Evolutionary conservation across 2,888 invertebrate species (phyloP).

Genomic region (Lymantria monacha): DNA sequence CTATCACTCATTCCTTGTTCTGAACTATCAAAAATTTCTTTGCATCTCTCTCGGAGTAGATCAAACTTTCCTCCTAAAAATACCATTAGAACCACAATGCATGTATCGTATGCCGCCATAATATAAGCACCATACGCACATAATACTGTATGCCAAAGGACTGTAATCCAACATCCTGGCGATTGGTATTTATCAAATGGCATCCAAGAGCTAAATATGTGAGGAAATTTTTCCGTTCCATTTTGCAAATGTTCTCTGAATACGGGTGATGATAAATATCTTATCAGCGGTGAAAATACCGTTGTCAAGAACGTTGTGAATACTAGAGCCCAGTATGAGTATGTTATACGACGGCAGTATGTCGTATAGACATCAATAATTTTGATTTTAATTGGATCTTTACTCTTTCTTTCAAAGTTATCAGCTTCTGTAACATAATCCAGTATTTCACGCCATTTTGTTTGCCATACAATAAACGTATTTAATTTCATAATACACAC

Average conservation of each 20-base stretch:
- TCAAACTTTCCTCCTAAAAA: constrained; percentile 68
- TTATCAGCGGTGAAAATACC: constrained; percentile 47
- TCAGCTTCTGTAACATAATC: constrained; percentile 62
- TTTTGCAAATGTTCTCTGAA: constrained; percentile 52
- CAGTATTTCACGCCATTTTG: constrained; percentile 53
- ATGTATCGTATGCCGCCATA: constrained; percentile 60
- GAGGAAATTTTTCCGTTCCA: constrained; percentile 60
- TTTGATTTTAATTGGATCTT: constrained; percentile 33
- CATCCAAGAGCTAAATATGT: constrained; percentile 70
- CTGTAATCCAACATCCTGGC: constrained; percentile 62
- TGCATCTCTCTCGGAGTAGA: constrained; percentile 57
- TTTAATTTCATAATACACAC: constrained; percentile 60
- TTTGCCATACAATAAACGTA: constrained; percentile 60
- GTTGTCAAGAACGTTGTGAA: constrained; percentile 55
- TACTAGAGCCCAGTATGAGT: constrained; percentile 63
- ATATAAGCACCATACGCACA: constrained; percentile 55
- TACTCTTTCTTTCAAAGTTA: constrained; percentile 51
- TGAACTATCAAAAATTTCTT: constrained; percentile 45
- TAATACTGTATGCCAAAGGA: constrained; percentile 50
- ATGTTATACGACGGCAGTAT: constrained; percentile 57
- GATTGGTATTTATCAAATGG: constrained; percentile 61
- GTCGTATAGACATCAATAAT: constrained; percentile 58
- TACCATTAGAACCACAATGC: constrained; percentile 57
- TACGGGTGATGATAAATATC: constrained; percentile 46
- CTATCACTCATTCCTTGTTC: constrained; percentile 32